Evolutionary conservation across 1,140 invertebrate genomes (phyloP).

Genomic region (Gonioctena quinquepunctata): DNA sequence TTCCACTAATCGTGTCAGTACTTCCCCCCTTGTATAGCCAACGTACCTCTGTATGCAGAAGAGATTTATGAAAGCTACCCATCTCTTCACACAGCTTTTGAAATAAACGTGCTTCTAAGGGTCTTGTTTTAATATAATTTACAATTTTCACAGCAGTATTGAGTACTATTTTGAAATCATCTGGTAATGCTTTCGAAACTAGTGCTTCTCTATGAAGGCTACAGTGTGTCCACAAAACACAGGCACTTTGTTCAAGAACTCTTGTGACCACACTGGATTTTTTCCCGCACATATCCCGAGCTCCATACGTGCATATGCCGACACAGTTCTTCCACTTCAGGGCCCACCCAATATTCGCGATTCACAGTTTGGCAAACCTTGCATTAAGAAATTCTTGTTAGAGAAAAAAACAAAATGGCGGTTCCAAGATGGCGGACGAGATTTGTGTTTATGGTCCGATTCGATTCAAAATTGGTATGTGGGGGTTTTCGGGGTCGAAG

Average conservation of each 20-base stretch:
- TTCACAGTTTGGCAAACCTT: too few relatives aligned
- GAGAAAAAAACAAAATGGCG: too few relatives aligned
- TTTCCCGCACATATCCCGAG: neutral
- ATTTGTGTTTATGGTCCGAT: too few relatives aligned
- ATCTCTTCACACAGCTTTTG: neutral
- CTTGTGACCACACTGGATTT: neutral
- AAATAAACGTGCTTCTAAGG: neutral
- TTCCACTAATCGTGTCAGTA: too few relatives aligned
- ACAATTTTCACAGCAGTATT: neutral
- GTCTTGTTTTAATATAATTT: neutral
- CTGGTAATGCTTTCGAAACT: neutral
- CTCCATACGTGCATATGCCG: neutral
- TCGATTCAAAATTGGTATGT: too few relatives aligned
- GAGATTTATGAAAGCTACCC: neutral
- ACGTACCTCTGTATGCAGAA: conserved; percentile 1
- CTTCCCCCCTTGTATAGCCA: neutral
- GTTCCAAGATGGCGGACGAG: too few relatives aligned
- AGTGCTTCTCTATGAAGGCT: neutral
- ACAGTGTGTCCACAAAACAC: neutral
- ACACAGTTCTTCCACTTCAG: neutral
- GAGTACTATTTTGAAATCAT: neutral
- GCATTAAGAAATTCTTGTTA: too few relatives aligned
- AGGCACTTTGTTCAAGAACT: neutral
- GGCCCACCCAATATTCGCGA: too few relatives aligned
- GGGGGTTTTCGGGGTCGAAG: too few relatives aligned